These are phyloP conservation scores for Apantesis nais DNA, from an alignment of 2,888 invertebrate genomes.

Conservation along the genomic window DNA sequence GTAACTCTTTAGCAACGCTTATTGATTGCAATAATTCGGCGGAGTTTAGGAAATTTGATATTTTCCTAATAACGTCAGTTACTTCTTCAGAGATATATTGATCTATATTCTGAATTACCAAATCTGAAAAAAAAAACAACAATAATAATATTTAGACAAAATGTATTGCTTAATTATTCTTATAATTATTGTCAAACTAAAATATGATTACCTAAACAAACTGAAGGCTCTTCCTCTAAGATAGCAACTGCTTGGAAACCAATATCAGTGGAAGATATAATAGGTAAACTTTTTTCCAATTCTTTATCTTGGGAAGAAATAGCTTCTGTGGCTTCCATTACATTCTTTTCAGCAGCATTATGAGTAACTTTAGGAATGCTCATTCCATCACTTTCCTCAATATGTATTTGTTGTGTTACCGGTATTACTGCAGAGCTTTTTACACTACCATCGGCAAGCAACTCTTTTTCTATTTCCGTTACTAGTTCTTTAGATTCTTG, in stretches of 20 bases:
- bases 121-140: conserved; percentile 46
- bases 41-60: conserved; percentile 43
- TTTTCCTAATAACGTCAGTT: conserved; percentile 46
- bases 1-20: conserved; percentile 48
- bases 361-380: neutral
- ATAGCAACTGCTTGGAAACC: neutral
- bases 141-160: neutral
- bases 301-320: conserved; percentile 14
- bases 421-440: neutral
- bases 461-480: neutral
- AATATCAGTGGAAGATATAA: neutral
- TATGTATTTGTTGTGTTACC: neutral
- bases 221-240: conserved; percentile 15
- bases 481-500: conserved; percentile 3
- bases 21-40: conserved; percentile 53
- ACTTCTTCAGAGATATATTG: conserved; percentile 57
- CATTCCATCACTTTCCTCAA: neutral
- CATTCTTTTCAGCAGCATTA: neutral
- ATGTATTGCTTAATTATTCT: neutral
- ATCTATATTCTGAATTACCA: conserved; percentile 56
- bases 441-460: conserved; percentile 11
- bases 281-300: conserved; percentile 18
- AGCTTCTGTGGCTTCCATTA: neutral
- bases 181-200: neutral
- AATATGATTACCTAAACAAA: neutral